Base-by-base conservation (phyloP, 2,888 invertebrate genomes). In the Galerucella pusilla region DNA sequence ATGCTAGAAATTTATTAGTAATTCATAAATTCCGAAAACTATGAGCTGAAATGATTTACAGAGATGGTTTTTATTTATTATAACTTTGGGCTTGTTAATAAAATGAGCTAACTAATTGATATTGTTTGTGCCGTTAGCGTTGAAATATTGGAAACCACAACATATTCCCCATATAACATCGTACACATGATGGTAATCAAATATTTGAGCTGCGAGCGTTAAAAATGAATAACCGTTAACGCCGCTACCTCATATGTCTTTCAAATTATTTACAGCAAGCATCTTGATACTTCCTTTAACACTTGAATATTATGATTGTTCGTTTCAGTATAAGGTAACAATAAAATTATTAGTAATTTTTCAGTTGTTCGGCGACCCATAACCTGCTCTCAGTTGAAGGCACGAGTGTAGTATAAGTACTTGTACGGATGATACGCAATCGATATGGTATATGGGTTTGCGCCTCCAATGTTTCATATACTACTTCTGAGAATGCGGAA, bases 401-500 rank as follows among this genome's bases (percentile, higher is more conserved):
- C 65, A 61, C 67, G 70, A 73, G 75, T 75, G 73, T 68, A 66
- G 69, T 35, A 5, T 35, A 35, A 28, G 35, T 73, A 61, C 71
- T 54, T 64, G 64, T 20, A 64, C 54, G 52, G 72, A 67, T 67
- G 70, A 76, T 75, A 73, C 65, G 73, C 70, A 66, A 49, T 65
- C 67, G 67, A 68, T 71, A 76, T 73, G 68, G 64, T 49, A 73
- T 67, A 73, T 68, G 71, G 73, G 67, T 67, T 73, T 66, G 68
- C 70, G 73, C 73, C 73, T 73, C 14, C 57, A 67, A 71, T 73
- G 42, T 20, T 71, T 71, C 73, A 71, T 73, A 71, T 67, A 74
- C 61, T 42, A 64, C 57, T 67, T 71, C 49, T 54, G 61, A 68
- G 76, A 76, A 76, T 76, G 76, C 76, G 76, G 76, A 75, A 76